Base-by-base conservation (phyloP, 2,113 vertebrate genomes). In the Todiramphus chloris region DNA sequence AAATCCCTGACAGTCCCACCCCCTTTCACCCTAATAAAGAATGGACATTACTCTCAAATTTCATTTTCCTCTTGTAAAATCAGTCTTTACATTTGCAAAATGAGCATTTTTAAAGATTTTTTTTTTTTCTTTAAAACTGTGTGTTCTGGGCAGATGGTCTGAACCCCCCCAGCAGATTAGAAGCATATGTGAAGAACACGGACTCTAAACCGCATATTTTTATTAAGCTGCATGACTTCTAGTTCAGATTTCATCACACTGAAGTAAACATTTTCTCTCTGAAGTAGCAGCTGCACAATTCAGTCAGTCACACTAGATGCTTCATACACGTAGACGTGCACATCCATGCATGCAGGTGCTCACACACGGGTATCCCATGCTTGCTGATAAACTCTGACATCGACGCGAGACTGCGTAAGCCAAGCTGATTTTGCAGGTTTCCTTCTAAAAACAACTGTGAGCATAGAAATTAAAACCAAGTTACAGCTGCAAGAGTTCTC, bases 331-430 rank as follows among this genome's bases (percentile, higher is more conserved):
- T 9, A 44, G 16, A 64, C 27, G 20, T 6, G 31, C 70, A 10
- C 31, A 18, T 4, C 18, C 17, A 17, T 2, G 25, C 2, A 1
- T 1, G 3, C 11, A 83, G 66, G 62, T 77, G 50, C 11, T 50
- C 46, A 7, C 16, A 13, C 5, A 9, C 1, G 9, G 5, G 2
- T 4, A 28, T 25, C 48, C 46, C 20, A 5, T 10, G 17, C 16
- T 14, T 28, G 46, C 59, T 70, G 55, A 21, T 2, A 20, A 21
- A 33, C 39, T 27, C 23, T 0, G 55, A 4, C 9, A 60, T 25
- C 75, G 43, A 2, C 0, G 8, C 0, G 41, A 39, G 4, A 13
- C 13, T 28, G 12, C 4, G 1, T 2, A 24, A 10, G 58, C 41
- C 17, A 75, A 68, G 53, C 12, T 2, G 25, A 37, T 62, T 55